Evolutionary conservation across 30 jellyfish, hydroid and myxozoan species (phyloP).

Genomic region (Turritopsis rubra): DNA sequence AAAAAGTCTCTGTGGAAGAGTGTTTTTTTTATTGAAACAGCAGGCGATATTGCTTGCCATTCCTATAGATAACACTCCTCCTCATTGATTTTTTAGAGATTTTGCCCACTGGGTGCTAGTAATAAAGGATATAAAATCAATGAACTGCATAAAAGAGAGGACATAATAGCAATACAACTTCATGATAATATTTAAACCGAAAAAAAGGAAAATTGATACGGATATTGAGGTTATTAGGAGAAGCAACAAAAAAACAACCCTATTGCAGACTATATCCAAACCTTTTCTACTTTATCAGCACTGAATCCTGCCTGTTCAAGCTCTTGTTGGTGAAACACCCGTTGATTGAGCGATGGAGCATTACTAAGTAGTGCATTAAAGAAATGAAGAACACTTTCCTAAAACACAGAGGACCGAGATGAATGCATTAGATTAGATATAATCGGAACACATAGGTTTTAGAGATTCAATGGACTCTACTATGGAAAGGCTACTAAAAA

Average conservation of each 20-base stretch:
- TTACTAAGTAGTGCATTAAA: slow-evolving; percentile 54
- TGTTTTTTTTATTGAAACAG: too few relatives aligned
- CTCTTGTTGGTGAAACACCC: slow-evolving; percentile 81
- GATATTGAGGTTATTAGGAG: not conserved
- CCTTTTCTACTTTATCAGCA: slow-evolving; percentile 87
- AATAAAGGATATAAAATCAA: not conserved
- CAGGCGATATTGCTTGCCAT: too few relatives aligned
- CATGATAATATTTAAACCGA: too few relatives aligned
- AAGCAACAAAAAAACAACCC: not conserved
- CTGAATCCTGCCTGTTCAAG: slow-evolving; percentile 84
- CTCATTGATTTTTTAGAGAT: too few relatives aligned
- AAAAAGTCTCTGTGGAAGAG: too few relatives aligned
- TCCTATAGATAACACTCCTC: too few relatives aligned
- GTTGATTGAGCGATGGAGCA: slow-evolving; percentile 64
- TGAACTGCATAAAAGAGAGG: not conserved
- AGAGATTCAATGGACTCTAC: too few relatives aligned
- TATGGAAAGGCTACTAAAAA: too few relatives aligned
- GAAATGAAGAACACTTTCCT: slow-evolving; percentile 70
- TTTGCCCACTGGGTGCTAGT: too few relatives aligned
- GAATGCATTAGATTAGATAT: not conserved
- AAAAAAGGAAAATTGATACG: too few relatives aligned
- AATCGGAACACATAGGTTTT: too few relatives aligned
- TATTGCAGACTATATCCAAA: not conserved
- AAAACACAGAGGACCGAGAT: slow-evolving; percentile 2
- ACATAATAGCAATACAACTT: too few relatives aligned